Conservation (phyloP, 23 tunicate species). For the Ciona savignyi region DNA sequence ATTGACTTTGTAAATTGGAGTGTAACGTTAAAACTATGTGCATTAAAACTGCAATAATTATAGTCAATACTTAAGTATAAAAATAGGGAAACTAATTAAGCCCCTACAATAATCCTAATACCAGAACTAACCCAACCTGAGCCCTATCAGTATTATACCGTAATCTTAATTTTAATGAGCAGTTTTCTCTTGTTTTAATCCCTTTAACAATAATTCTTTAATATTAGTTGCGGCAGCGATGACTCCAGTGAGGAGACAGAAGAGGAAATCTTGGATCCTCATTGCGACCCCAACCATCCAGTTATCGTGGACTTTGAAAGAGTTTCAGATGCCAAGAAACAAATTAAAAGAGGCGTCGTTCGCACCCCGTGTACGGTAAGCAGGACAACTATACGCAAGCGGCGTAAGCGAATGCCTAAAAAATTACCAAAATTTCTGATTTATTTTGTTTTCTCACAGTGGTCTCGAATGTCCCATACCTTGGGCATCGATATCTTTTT, state of each 20-base stretch:
- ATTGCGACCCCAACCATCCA: constrained; percentile 82
- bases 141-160: no score
- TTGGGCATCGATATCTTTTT: constrained; percentile 78
- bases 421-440: neutral
- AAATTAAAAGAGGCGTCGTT: constrained; percentile 62
- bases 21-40: no score
- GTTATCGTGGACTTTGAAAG: constrained; percentile 59
- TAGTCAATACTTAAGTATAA: no score
- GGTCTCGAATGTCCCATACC: constrained; percentile 57
- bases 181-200: no score
- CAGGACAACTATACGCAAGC: neutral
- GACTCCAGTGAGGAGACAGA: neutral
- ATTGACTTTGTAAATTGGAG: no score
- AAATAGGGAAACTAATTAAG: no score
- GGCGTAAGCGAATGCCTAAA: neutral
- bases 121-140: no score
- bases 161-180: no score
- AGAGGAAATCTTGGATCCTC: constrained; percentile 52
- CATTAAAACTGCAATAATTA: no score
- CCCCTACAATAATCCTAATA: no score
- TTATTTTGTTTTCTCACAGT: constrained; percentile 13
- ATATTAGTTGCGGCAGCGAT: neutral
- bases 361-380: constrained; percentile 94
- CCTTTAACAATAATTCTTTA: no score
- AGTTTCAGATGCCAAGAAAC: constrained; percentile 46